These are phyloP conservation scores for Branchipolynoe longqiensis DNA, from an alignment of 2,888 invertebrate genomes.

Conservation along the genomic window DNA sequence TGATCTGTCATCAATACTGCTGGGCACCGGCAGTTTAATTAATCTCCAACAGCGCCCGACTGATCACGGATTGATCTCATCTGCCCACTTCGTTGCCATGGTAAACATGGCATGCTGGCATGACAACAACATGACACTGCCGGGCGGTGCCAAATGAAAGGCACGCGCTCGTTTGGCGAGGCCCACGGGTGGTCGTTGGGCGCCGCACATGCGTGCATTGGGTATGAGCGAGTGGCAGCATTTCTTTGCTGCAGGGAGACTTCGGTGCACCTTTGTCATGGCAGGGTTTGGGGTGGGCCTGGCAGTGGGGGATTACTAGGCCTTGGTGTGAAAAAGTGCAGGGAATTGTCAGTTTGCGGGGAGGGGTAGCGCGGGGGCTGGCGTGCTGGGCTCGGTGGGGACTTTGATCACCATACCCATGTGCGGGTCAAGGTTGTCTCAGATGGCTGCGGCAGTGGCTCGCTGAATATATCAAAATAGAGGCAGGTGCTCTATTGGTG, in stretches of 20 bases:
- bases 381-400: background rate
- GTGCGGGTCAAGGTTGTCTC: too few relatives aligned
- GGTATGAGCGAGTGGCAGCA: background rate
- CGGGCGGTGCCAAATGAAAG: background rate
- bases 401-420: slow-evolving; percentile 9
- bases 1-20: slow-evolving; percentile 44
- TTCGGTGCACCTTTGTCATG: slow-evolving; percentile 34
- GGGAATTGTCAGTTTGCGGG: slow-evolving; percentile 13
- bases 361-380: background rate
- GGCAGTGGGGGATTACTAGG: background rate
- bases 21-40: slow-evolving; percentile 47
- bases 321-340: slow-evolving; percentile 43
- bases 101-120: slow-evolving; percentile 40
- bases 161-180: background rate
- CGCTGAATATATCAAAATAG: too few relatives aligned
- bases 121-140: slow-evolving; percentile 13
- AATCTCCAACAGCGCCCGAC: slow-evolving; percentile 36
- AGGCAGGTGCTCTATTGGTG: too few relatives aligned
- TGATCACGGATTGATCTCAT: slow-evolving; percentile 37
- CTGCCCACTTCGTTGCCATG: slow-evolving; percentile 34
- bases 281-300: background rate
- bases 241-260: background rate
- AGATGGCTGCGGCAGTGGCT: too few relatives aligned
- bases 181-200: background rate
- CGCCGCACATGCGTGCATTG: slow-evolving; percentile 9